Base-by-base conservation (phyloP, 2,113 vertebrate species). In the Anoura caudifer region DNA sequence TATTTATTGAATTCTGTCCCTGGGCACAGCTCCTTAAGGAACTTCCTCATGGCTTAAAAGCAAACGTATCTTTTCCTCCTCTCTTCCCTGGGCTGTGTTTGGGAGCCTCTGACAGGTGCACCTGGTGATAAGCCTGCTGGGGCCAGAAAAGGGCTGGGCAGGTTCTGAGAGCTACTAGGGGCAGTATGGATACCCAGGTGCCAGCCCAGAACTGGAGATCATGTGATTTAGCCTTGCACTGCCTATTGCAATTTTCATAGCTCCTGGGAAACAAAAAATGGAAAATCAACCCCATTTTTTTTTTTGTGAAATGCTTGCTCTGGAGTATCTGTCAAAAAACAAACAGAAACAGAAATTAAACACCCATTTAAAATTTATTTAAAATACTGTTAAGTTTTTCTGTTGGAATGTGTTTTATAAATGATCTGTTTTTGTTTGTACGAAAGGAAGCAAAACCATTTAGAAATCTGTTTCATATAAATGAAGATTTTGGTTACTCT, bases 391-490 rank as follows among this genome's bases (percentile, higher is more conserved):
- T 56, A 91, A n/a, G 14, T 83, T 88, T 91, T 97, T 65, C 73
- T 52, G 52, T 72, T 86, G 41, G 38, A 75, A 33, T 52, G 0
- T 24, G 24, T 45, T 59, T 86, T 85, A 91, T 73, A 22, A 59
- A 45, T 65, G 31, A 75, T 76, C 45, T 63, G 36, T 16, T 95
- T 92, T 87, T 73, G 63, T 75, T 87, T 73, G 88, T 38, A 76
- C 50, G 70, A 59, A 96, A 94, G 45, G 80, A 95, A 84, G 59
- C 36, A 90, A 88, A 45, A 4, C 4, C 47, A 31, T 70, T 89
- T 94, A 80, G 47, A 96, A 96, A 92, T 72, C 33, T 67, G 61
- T 92, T 94, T 94, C 16, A 69, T 72, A 95, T 93, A 38, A 91
- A 76, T 28, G 43, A 70, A 95, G 80, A 84, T 91, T 93, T 94